Evolutionary conservation across 2,888 invertebrate species (phyloP).

Genomic region (Chorisops tibialis): DNA sequence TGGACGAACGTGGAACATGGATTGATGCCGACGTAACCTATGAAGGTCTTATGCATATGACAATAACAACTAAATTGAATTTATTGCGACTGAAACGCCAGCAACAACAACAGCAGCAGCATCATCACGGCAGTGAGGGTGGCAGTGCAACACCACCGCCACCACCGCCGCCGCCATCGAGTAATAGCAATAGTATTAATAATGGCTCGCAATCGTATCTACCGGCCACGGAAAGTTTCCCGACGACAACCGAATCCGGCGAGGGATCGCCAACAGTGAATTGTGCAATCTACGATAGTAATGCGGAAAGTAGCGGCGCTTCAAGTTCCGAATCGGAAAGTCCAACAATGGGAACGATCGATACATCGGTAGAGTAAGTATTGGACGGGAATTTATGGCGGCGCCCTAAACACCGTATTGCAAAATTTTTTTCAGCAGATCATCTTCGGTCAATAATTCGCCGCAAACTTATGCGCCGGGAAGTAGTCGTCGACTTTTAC

Average conservation of each 20-base stretch:
- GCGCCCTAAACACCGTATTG: not conserved
- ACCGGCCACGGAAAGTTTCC: not conserved
- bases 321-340: slow-evolving; percentile 49
- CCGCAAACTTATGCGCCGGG: slow-evolving; percentile 35
- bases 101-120: slow-evolving; percentile 30
- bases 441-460: not conserved
- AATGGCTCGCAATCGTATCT: not conserved
- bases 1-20: slow-evolving; percentile 81
- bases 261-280: slow-evolving; percentile 23
- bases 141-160: not conserved
- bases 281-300: slow-evolving; percentile 49
- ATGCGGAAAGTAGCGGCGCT: slow-evolving; percentile 50
- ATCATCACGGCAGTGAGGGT: not conserved
- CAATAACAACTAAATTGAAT: slow-evolving; percentile 80
- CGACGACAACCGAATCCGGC: not conserved
- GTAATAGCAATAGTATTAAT: not conserved
- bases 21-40: slow-evolving; percentile 75
- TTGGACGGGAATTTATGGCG: too few relatives aligned
- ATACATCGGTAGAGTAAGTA: slow-evolving; percentile 41
- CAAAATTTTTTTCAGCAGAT: slow-evolving; percentile 36
- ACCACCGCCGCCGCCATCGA: not conserved
- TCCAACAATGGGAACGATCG: slow-evolving; percentile 36
- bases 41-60: slow-evolving; percentile 69
- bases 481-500: slow-evolving; percentile 48
- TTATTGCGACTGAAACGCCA: slow-evolving; percentile 46